A percentile compares a stretch with the other conserved stretches of the same genome.
phyloP scores from a whole-genome alignment of 2,888 invertebrate species.

The Scaptomyza cyrtandrae region DNA sequence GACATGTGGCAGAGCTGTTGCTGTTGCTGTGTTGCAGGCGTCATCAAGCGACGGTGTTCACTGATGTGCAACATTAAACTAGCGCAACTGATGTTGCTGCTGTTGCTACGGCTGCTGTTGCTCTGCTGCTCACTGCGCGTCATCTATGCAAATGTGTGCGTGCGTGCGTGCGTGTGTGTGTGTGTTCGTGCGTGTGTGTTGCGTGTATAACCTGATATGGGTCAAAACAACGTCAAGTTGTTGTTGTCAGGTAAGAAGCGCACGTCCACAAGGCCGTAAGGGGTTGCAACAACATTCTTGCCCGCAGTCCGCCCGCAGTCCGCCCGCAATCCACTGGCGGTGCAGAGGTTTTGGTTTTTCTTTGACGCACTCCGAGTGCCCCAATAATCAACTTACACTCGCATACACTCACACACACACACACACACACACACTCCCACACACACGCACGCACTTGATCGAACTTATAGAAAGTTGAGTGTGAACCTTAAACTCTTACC shows the following conservation, averaged over 20 bases:
- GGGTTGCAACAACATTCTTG: conserved; percentile 8
- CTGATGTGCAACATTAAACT: conserved; percentile 51
- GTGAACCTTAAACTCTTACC: conserved; percentile 35
- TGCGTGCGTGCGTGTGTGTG: conserved; percentile 11
- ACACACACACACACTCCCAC: background rate
- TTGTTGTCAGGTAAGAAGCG: conserved; percentile 65
- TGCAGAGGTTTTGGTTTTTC: conserved; percentile 42
- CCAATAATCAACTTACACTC: conserved; percentile 1
- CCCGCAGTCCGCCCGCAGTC: too few species aligned
- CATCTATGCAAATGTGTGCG: conserved; percentile 19
- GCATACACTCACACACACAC: conserved; percentile 11
- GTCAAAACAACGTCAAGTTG: conserved; percentile 57
- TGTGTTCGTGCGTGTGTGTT: conserved; percentile 11
- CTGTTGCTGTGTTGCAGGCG: conserved; percentile 40
- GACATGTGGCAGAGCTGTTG: conserved; percentile 13
- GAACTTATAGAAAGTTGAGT: background rate
- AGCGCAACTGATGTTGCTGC: conserved; percentile 34
- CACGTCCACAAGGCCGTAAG: conserved; percentile 54
- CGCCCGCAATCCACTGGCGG: background rate
- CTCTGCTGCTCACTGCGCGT: conserved; percentile 24
- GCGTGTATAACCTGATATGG: conserved; percentile 59
- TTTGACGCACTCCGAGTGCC: conserved; percentile 64
- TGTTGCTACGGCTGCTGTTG: conserved; percentile 2
- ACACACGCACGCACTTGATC: background rate
- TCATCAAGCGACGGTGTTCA: conserved; percentile 41